Evolutionary conservation across 1,140 invertebrate species (phyloP).

Genomic region (Zaprionus gabonicus): DNA sequence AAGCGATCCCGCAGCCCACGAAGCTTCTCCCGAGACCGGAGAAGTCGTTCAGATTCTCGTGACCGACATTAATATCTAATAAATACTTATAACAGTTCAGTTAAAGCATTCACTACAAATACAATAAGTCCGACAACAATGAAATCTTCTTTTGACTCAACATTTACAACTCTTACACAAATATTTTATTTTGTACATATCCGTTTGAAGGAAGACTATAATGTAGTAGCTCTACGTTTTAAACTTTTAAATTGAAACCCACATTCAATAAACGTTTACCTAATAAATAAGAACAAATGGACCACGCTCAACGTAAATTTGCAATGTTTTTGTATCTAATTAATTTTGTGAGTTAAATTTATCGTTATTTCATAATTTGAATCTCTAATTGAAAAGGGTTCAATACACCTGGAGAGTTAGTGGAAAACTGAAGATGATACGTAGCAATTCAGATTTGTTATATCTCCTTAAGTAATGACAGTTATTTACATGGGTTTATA

Average conservation of each 20-base stretch:
- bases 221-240: background rate
- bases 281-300: slow-evolving; percentile 8
- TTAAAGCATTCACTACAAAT: slow-evolving; percentile 6
- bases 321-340: background rate
- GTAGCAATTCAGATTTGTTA: no score
- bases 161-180: slow-evolving; percentile 8
- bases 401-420: no score
- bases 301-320: background rate
- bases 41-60: slow-evolving; percentile 59
- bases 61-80: slow-evolving; percentile 55
- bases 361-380: no score
- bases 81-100: slow-evolving; percentile 13
- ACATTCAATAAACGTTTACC: background rate
- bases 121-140: slow-evolving; percentile 16
- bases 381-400: no score
- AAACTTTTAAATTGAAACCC: background rate
- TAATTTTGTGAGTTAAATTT: background rate
- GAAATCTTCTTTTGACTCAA: slow-evolving; percentile 12
- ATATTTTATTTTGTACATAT: slow-evolving; percentile 22
- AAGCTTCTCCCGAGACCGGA: slow-evolving; percentile 59
- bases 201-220: slow-evolving; percentile 16
- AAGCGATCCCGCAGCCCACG: slow-evolving; percentile 61
- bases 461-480: no score
- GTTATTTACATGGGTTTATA: no score
- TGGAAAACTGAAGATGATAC: no score